phyloP scores from a whole-genome alignment of 2,888 invertebrate genomes.

The Pseudoips prasinana region DNA sequence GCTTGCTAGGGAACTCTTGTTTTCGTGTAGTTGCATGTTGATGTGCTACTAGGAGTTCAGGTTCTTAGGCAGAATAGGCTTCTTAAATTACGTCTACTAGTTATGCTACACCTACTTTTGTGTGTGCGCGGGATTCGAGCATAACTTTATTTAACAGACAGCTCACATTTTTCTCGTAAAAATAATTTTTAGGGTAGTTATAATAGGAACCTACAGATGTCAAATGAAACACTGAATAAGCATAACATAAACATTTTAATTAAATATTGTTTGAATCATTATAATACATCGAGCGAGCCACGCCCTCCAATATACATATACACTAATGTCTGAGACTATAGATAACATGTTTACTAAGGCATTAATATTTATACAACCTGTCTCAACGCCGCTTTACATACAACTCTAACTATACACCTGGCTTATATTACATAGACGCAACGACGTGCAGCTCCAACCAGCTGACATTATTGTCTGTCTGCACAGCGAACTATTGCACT shows the following conservation, averaged over 20 bases:
- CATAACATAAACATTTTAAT: conserved; percentile 78
- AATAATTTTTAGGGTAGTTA: too few relatives aligned
- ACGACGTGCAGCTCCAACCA: background rate
- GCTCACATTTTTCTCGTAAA: too few relatives aligned
- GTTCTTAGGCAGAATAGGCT: too few relatives aligned
- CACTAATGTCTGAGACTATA: conserved; percentile 13
- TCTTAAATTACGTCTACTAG: too few relatives aligned
- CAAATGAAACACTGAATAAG: conserved; percentile 43
- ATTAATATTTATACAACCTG: conserved; percentile 51
- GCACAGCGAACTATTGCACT: background rate
- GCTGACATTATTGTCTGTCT: background rate
- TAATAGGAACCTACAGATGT: too few relatives aligned
- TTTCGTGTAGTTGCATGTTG: too few relatives aligned
- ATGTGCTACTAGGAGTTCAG: too few relatives aligned
- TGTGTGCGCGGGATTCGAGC: too few relatives aligned
- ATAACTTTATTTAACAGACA: too few relatives aligned
- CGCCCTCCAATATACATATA: conserved; percentile 51
- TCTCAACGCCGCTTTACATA: conserved; percentile 21
- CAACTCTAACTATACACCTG: conserved; percentile 4
- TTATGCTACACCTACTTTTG: too few relatives aligned
- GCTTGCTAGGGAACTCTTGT: too few relatives aligned
- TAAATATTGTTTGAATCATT: conserved; percentile 70
- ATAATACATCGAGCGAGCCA: conserved; percentile 57
- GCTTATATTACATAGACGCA: conserved; percentile 3
- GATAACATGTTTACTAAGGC: conserved; percentile 40